Conservation (phyloP, 2,888 invertebrate genomes). For the Matsumyia berberina region DNA sequence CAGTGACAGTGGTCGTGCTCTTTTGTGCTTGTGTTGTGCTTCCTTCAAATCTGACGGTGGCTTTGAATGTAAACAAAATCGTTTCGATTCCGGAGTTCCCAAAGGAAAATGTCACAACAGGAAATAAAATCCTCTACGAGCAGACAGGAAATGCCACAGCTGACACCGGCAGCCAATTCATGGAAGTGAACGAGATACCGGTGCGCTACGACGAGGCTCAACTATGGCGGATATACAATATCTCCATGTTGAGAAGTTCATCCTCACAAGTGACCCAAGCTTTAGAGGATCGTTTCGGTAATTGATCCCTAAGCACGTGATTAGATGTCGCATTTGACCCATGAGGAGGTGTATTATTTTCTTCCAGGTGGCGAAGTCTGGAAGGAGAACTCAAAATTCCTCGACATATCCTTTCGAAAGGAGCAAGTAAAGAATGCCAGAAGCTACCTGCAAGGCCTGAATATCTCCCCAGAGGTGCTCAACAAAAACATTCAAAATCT, state of each 20-base stretch:
- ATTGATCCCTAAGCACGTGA: slow-evolving; percentile 8
- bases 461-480: slow-evolving; percentile 87
- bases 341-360: slow-evolving; percentile 9
- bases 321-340: slow-evolving; percentile 17
- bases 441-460: slow-evolving; percentile 86
- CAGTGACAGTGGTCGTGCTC: slow-evolving; percentile 22
- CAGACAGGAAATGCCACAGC: slow-evolving; percentile 36
- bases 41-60: slow-evolving; percentile 4
- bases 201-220: slow-evolving; percentile 81
- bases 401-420: slow-evolving; percentile 89
- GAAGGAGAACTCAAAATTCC: slow-evolving; percentile 83
- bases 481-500: slow-evolving; percentile 91
- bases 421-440: slow-evolving; percentile 87
- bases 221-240: slow-evolving; percentile 82
- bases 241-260: slow-evolving; percentile 78
- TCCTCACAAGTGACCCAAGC: slow-evolving; percentile 77
- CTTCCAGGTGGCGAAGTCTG: slow-evolving; percentile 81
- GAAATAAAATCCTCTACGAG: slow-evolving; percentile 78
- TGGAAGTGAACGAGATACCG: slow-evolving; percentile 79
- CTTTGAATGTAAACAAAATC: slow-evolving; percentile 32
- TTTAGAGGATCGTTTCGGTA: slow-evolving; percentile 81
- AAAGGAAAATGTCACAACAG: slow-evolving; percentile 69
- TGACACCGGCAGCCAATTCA: slow-evolving; percentile 45
- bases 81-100: slow-evolving; percentile 30
- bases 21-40: slow-evolving; percentile 29